Percentiles rank a stretch among this genome's conserved stretches.
phyloP scores from a whole-genome alignment of 1,140 invertebrate genomes.

The Wiebesia pumilae region DNA sequence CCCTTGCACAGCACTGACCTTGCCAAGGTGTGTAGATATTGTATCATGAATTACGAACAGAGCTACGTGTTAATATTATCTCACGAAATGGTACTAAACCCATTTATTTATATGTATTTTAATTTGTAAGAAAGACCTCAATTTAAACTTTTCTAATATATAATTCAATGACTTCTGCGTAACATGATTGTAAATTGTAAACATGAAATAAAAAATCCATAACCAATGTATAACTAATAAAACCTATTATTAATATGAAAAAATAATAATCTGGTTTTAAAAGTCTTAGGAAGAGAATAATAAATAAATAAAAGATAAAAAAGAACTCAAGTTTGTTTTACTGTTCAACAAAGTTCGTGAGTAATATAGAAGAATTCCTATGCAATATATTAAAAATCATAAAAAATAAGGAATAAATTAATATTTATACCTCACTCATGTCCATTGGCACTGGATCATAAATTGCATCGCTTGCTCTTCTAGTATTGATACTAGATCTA shows the following conservation, averaged over 20 bases:
- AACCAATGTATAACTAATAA: slow-evolving; percentile 14
- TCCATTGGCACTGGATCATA: slow-evolving; percentile 78
- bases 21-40: slow-evolving; percentile 76
- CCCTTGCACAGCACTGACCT: slow-evolving; percentile 76
- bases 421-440: slow-evolving; percentile 77
- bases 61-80: slow-evolving; percentile 77
- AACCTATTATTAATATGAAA: background rate
- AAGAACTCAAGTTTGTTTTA: background rate
- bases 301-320: background rate
- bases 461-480: slow-evolving; percentile 72
- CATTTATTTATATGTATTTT: slow-evolving; percentile 73
- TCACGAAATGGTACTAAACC: slow-evolving; percentile 75
- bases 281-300: background rate
- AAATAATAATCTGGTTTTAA: background rate
- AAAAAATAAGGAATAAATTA: slow-evolving; percentile 17
- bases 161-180: background rate
- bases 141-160: slow-evolving; percentile 50
- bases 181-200: slow-evolving; percentile 7
- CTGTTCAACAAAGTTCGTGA: slow-evolving; percentile 33
- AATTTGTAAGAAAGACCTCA: slow-evolving; percentile 66
- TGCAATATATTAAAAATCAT: slow-evolving; percentile 14
- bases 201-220: slow-evolving; percentile 7
- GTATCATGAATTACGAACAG: slow-evolving; percentile 77
- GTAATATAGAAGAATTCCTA: slow-evolving; percentile 38
- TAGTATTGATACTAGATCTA: slow-evolving; percentile 47